These are phyloP conservation scores for Pterois miles DNA, from an alignment of 2,797 vertebrate genomes.

Conservation along the genomic window DNA sequence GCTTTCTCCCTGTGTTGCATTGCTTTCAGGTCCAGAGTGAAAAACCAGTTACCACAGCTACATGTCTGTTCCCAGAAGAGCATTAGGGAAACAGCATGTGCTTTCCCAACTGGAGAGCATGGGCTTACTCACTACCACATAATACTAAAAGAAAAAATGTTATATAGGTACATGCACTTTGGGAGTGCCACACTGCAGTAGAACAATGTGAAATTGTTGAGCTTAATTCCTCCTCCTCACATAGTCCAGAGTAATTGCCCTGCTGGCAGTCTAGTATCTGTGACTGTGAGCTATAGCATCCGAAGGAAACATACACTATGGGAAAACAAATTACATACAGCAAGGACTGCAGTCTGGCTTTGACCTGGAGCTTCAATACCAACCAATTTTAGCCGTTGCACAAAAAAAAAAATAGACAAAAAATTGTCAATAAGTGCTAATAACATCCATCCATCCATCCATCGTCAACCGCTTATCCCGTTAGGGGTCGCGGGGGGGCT, in stretches of 20 bases:
- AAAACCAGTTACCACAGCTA: constrained; percentile 64
- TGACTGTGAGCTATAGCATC: too few relatives aligned
- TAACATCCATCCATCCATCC: too few relatives aligned
- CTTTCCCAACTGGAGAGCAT: constrained; percentile 30
- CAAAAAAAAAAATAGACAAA: neutral
- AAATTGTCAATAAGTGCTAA: neutral
- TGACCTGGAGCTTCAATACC: too few relatives aligned
- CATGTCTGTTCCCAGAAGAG: constrained; percentile 72
- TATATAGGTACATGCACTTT: neutral
- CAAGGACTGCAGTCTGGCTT: too few relatives aligned
- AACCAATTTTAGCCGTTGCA: neutral
- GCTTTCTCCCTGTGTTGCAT: neutral
- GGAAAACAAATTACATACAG: too few relatives aligned
- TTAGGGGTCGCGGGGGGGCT: too few relatives aligned
- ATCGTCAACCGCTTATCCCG: too few relatives aligned
- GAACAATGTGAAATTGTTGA: neutral
- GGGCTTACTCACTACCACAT: constrained; percentile 28
- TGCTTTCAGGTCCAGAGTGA: constrained; percentile 29
- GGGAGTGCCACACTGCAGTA: neutral
- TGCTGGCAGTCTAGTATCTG: neutral
- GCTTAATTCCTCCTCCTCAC: neutral
- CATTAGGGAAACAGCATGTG: constrained; percentile 64
- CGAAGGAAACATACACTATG: too few relatives aligned
- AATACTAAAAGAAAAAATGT: constrained; percentile 4
- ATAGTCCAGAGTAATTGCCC: neutral